Evolutionary conservation across 92 coral and sea anemone genomes (phyloP).

Genomic region (Chrysogorgia sp.): DNA sequence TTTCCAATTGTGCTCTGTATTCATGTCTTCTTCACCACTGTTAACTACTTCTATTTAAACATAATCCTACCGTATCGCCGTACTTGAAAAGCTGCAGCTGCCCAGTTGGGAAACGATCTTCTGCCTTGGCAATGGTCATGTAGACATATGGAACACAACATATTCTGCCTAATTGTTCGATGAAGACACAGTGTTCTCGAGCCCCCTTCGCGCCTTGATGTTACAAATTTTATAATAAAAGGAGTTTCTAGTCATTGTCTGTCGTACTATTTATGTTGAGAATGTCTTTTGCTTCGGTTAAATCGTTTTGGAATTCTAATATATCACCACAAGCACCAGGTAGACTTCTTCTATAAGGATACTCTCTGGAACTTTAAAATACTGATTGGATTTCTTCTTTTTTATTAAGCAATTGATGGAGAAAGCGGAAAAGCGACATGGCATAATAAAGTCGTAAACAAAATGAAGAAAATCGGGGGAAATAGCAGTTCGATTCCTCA

Average conservation of each 20-base stretch:
- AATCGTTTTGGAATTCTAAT: slow-evolving; percentile 29
- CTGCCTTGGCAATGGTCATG: slow-evolving; percentile 7
- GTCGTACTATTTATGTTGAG: neutral
- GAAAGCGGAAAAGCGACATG: slow-evolving; percentile 38
- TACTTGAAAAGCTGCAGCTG: slow-evolving; percentile 2
- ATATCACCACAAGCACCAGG: slow-evolving; percentile 1
- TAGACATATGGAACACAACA: neutral
- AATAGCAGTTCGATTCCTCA: slow-evolving; percentile 24
- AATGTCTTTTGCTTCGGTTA: slow-evolving; percentile 40
- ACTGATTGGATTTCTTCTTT: slow-evolving; percentile 10
- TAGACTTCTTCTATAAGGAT: neutral
- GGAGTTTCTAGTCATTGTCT: neutral
- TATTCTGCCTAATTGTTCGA: neutral
- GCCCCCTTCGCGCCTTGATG: too few species aligned
- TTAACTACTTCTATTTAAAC: slow-evolving; percentile 1
- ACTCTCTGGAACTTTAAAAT: neutral
- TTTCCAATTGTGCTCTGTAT: neutral
- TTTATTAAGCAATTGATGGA: slow-evolving; percentile 15
- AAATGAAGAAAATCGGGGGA: slow-evolving; percentile 25
- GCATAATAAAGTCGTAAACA: slow-evolving; percentile 38
- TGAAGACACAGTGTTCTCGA: neutral
- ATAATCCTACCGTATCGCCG: slow-evolving; percentile 18
- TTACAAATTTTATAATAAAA: neutral
- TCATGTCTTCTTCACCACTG: neutral
- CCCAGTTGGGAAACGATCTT: slow-evolving; percentile 1